Percentiles rank a stretch among this genome's conserved stretches.
Conservation (phyloP, 1,140 invertebrate species). For the Drosophila micromelanica region DNA sequence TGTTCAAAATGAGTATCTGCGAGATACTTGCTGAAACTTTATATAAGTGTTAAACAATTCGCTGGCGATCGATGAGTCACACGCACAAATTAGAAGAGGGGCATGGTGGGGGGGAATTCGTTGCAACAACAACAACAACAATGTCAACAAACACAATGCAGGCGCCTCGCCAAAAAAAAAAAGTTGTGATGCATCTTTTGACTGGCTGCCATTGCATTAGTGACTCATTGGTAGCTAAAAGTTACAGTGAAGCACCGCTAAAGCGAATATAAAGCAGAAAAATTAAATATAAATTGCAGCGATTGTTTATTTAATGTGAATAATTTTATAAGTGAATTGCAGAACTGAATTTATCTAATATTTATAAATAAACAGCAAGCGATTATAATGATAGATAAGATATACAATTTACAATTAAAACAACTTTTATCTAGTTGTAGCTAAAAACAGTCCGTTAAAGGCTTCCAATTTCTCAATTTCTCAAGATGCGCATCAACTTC, state of each 20-base stretch:
- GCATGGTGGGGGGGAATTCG: neutral
- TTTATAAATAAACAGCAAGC: no score
- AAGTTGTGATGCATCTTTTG: conserved; percentile 73
- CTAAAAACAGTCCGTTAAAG: no score
- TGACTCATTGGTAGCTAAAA: conserved; percentile 32
- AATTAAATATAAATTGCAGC: no score
- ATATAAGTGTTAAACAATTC: conserved; percentile 39
- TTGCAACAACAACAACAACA: conserved; percentile 48
- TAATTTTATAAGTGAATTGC: no score
- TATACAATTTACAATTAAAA: neutral
- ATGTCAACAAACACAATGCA: conserved; percentile 76
- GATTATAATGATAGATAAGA: neutral
- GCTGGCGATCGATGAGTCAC: conserved; percentile 61
- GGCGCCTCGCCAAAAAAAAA: conserved; percentile 78
- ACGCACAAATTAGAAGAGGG: conserved; percentile 16
- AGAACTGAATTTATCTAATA: no score
- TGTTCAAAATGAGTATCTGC: conserved; percentile 37
- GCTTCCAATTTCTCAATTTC: no score
- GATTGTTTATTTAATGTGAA: no score
- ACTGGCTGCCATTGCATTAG: conserved; percentile 55
- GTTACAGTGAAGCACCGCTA: conserved; percentile 31
- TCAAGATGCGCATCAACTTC: no score
- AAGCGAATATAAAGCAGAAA: neutral
- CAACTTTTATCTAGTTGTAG: no score
- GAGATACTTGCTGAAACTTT: conserved; percentile 37